These are phyloP conservation scores for Aptenodytes patagonicus DNA, from an alignment of 2,113 vertebrate genomes.

Conservation along the genomic window DNA sequence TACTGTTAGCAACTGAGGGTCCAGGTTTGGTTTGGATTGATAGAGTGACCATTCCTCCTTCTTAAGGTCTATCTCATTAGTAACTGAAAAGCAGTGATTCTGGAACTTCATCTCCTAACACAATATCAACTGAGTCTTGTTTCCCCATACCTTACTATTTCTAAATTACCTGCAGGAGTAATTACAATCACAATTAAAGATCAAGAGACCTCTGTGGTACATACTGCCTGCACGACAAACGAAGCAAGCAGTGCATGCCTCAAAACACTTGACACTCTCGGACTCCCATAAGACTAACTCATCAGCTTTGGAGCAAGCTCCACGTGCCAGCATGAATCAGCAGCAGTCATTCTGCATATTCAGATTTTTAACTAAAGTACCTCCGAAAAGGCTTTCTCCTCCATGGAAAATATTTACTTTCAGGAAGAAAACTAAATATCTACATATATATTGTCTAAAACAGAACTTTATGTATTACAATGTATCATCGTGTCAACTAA, in stretches of 20 bases:
- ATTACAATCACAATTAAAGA: neutral
- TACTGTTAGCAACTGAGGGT: neutral
- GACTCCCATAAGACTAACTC: neutral
- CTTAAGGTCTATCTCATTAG: neutral
- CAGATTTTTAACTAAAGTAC: neutral
- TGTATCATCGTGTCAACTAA: neutral
- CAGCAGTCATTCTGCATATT: neutral
- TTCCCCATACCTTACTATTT: neutral
- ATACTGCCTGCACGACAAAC: rapidly evolving
- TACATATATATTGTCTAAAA: neutral
- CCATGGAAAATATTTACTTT: neutral
- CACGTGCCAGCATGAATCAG: neutral
- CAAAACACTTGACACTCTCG: neutral
- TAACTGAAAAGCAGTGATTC: neutral
- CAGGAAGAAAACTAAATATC: neutral
- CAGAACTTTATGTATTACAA: neutral
- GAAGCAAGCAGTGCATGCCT: neutral
- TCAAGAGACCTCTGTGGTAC: neutral
- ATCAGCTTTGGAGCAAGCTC: neutral
- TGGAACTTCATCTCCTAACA: neutral
- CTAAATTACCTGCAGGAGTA: neutral
- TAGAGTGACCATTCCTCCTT: neutral
- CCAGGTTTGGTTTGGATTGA: neutral
- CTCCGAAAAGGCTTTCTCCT: neutral
- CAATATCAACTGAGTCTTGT: neutral